Conservation (phyloP, 2,113 vertebrate species). For the Rana temporaria region DNA sequence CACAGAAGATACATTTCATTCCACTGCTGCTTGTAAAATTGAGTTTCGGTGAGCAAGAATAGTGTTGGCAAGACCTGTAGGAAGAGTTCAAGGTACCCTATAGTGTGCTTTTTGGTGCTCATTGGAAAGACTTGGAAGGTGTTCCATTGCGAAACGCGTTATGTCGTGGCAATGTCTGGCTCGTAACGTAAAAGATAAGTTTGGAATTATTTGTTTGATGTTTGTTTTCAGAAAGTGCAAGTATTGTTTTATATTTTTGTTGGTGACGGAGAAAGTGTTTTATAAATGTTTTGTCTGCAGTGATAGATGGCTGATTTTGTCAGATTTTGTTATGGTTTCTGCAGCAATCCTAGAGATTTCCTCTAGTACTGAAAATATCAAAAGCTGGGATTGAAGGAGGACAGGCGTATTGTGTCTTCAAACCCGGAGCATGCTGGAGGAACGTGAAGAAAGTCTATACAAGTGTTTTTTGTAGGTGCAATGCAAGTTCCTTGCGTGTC, state of each 20-base stretch:
- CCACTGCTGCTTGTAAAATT: not conserved
- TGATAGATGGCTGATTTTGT: not conserved
- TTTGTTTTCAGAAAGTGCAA: not conserved
- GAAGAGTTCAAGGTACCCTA: not conserved
- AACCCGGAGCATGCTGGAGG: not conserved
- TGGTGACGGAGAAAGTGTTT: not conserved
- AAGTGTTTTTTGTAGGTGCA: not conserved
- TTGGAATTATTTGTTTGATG: not conserved
- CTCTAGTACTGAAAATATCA: not conserved
- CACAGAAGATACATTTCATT: not conserved
- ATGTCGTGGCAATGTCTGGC: conserved; percentile 9
- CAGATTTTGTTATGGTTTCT: not conserved
- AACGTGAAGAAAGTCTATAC: not conserved
- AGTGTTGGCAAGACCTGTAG: no score
- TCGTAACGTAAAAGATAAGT: not conserved
- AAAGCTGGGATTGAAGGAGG: not conserved
- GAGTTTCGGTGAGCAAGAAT: no score
- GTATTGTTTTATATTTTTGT: conserved; percentile 14
- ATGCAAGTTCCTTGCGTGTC: not conserved
- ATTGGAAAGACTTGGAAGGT: conserved; percentile 25
- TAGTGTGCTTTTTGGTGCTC: not conserved
- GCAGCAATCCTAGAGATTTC: not conserved
- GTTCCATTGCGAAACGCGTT: not conserved
- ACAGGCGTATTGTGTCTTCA: not conserved
- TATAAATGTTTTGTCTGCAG: not conserved